Base-by-base conservation (phyloP, 2,888 invertebrate genomes). In the Tiphia femorata region DNA sequence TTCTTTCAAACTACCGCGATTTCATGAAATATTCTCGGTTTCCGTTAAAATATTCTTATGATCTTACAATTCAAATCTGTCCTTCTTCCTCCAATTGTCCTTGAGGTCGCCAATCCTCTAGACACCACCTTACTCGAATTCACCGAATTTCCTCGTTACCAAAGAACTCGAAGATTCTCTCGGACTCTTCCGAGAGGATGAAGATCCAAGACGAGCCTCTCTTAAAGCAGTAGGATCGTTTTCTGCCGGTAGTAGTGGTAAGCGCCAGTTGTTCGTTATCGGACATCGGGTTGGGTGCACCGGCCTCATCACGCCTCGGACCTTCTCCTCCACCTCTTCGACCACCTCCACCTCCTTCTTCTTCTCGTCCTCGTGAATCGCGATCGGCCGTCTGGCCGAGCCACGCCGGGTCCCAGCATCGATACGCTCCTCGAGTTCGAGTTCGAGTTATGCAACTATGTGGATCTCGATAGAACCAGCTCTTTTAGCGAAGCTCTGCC, bases 391-490 rank as follows among this genome's bases (percentile, higher is more conserved):
- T 7, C 37, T 29, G 10, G 33, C 17, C 20, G 48, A 50, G 55
- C 49, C 67, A 20, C 38, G 17, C 19, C 38, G 17, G 56, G 49
- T 58, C 59, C 53, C 44, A 63, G 67, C 58, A 68, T 68, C 70
- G 68, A 71, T 67, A 53, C 59, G 21, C 38, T 42, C 59, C 55
- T n/a, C n/a, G n/a, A n/a, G n/a, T n/a, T n/a, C n/a, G n/a, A n/a
- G 58, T 64, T 70, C 72, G 59, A 73, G 72, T 75, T 73, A 73
- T 73, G 73, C 72, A 72, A 73, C 75, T 75, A 75, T 73, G 75
- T 75, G 64, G 72, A 73, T 73, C 73, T 58, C 70, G 73, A 73
- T 73, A 75, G 69, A 65, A 49, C 64, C 48, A 52, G 58, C 70
- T 61, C 63, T 61, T 61, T 63, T 54, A 62, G 47, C 33, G n/a